Base-by-base conservation (phyloP, 1,140 invertebrate species). In the Caenorhabditis tropicalis region DNA sequence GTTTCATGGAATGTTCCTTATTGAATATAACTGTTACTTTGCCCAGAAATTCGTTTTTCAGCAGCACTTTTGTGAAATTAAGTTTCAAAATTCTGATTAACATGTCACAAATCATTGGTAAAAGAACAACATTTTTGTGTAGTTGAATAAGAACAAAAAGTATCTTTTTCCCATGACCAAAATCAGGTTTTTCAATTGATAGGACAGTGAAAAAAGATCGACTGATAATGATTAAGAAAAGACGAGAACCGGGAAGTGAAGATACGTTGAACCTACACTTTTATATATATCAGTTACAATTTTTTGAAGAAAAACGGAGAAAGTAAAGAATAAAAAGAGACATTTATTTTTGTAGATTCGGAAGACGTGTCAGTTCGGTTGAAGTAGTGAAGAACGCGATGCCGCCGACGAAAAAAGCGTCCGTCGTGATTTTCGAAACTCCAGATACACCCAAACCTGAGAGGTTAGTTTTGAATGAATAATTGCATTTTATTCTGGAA, bases 321-420 rank as follows among this genome's bases (percentile, higher is more conserved):
- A 5, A 27, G n/a, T 6, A 29, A 29, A n/a, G 6, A n/a, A 15
- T 1, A 74, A 74, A 24, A 31, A 19, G 10, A 74, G 16, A 12
- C 24, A 56, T 7, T n/a, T 56, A 27, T 56, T 27, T 33, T 36
- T 74, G 4, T 27, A 74, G 82, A 65, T 65, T 82, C 33, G 82
- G 82, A 16, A 58, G 82, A 70, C 82, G 82, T 48, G 82, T 82
- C 36, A 70, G 56, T 65, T 82, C 82, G 12, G 82, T 82, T 6
- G 82, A 82, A 46, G 82, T 82, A 16, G 82, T 82, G n/a, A 82
- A 82, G 29, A 60, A 60, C 36, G 82, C 82, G 24, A 58, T 60
- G 29, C 82, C 82, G n/a, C 33, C 82, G 29, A 82, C 56, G 15
- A 82, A 82, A 29, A 82, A 82, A 53, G 56, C 56, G 10, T 82